Conservation (phyloP, 1,140 invertebrate genomes). For the Potamilus streckersoni region DNA sequence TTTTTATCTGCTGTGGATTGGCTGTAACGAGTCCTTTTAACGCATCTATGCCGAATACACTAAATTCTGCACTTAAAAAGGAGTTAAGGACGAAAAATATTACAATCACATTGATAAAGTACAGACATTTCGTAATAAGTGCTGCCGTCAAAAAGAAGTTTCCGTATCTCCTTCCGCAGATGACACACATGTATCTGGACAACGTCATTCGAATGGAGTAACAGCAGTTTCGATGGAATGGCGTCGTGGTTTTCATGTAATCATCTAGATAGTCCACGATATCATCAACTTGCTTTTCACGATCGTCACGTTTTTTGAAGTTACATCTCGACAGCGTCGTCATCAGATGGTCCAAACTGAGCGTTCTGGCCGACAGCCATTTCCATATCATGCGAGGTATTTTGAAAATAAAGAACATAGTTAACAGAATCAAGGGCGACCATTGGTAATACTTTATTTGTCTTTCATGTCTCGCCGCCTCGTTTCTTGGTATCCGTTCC, state of each 20-base stretch:
- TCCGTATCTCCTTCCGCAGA: slow-evolving; percentile 68
- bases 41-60: slow-evolving; percentile 68
- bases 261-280: slow-evolving; percentile 15
- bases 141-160: slow-evolving; percentile 69
- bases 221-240: slow-evolving; percentile 16
- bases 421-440: no score
- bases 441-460: no score
- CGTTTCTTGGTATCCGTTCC: no score
- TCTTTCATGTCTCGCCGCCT: no score
- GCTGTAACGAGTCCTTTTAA: slow-evolving; percentile 67
- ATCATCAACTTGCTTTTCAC: no score
- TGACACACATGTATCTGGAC: slow-evolving; percentile 30
- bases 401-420: no score
- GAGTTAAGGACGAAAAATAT: slow-evolving; percentile 71
- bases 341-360: no score
- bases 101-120: slow-evolving; percentile 69
- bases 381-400: no score
- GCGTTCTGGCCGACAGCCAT: no score
- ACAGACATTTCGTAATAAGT: slow-evolving; percentile 69
- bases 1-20: slow-evolving; percentile 54
- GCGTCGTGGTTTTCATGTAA: slow-evolving; percentile 14
- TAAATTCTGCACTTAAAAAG: slow-evolving; percentile 69
- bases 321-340: no score
- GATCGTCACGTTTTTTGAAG: no score
- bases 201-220: slow-evolving; percentile 12